phyloP scores from a whole-genome alignment of 2,797 vertebrate species.

The Hippocampus kuda region DNA sequence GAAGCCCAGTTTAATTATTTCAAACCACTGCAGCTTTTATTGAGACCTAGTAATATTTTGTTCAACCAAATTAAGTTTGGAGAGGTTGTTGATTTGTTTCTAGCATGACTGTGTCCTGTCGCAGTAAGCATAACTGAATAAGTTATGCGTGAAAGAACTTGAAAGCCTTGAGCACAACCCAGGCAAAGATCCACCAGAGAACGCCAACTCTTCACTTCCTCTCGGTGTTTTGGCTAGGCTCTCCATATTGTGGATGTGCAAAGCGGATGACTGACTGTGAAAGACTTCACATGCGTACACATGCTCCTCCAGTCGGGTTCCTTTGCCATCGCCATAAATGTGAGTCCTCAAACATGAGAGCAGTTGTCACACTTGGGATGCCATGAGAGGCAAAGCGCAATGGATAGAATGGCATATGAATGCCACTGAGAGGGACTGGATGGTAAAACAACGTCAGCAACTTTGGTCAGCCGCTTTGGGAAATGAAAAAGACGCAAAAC shows the following conservation, averaged over 20 bases:
- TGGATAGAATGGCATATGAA: constrained; percentile 57
- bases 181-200: not conserved
- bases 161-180: not conserved
- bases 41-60: not conserved
- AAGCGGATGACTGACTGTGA: not conserved
- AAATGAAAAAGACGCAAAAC: constrained; percentile 55
- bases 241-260: not conserved
- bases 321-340: constrained; percentile 21
- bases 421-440: constrained; percentile 56
- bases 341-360: constrained; percentile 48
- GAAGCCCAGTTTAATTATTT: no score
- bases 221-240: not conserved
- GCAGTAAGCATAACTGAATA: not conserved
- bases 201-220: not conserved
- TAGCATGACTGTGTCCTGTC: not conserved
- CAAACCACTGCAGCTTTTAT: not conserved
- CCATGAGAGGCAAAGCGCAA: constrained; percentile 49
- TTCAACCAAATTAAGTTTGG: not conserved
- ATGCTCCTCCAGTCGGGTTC: constrained; percentile 12
- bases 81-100: not conserved
- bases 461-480: constrained; percentile 54
- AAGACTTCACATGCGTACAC: not conserved
- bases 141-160: not conserved
- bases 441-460: constrained; percentile 59
- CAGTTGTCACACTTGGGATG: constrained; percentile 58